These are phyloP conservation scores for Meteorus cinctellus DNA, from an alignment of 2,888 invertebrate species.

Conservation along the genomic window DNA sequence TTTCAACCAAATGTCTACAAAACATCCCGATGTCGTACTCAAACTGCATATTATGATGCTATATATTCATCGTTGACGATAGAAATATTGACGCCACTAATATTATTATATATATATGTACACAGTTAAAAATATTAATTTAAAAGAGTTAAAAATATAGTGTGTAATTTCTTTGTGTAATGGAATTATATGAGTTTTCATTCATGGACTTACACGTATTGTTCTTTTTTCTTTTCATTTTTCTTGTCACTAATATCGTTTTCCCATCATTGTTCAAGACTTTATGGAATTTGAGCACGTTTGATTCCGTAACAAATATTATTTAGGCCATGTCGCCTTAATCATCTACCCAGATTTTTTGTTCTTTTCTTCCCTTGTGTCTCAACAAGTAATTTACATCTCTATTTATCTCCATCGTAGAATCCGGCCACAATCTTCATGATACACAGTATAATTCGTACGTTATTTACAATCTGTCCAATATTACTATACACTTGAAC, in stretches of 20 bases:
- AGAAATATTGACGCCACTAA: slow-evolving; percentile 67
- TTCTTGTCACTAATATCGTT: slow-evolving; percentile 42
- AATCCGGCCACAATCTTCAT: slow-evolving; percentile 21
- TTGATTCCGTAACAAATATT: slow-evolving; percentile 68
- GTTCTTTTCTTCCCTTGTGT: slow-evolving; percentile 36
- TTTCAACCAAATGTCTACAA: slow-evolving; percentile 1
- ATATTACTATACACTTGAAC: slow-evolving; percentile 8
- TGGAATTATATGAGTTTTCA: slow-evolving; percentile 62
- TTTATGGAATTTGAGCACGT: slow-evolving; percentile 68
- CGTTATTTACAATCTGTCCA: slow-evolving; percentile 7
- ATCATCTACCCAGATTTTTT: slow-evolving; percentile 51
- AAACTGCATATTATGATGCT: slow-evolving; percentile 49
- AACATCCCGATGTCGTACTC: slow-evolving; percentile 35
- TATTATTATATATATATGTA: slow-evolving; percentile 68
- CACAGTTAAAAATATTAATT: slow-evolving; percentile 71
- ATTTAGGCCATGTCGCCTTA: slow-evolving; percentile 57
- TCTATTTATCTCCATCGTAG: background rate
- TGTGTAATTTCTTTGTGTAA: slow-evolving; percentile 70
- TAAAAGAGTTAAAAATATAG: slow-evolving; percentile 73
- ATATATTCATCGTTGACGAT: slow-evolving; percentile 62
- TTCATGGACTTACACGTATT: slow-evolving; percentile 51
- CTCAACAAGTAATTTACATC: slow-evolving; percentile 46
- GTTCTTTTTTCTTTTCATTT: background rate
- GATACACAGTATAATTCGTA: background rate
- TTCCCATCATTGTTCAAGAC: slow-evolving; percentile 57